These are phyloP conservation scores for Ambastaia sidthimunki DNA, from an alignment of 2,797 vertebrate species.

Conservation along the genomic window DNA sequence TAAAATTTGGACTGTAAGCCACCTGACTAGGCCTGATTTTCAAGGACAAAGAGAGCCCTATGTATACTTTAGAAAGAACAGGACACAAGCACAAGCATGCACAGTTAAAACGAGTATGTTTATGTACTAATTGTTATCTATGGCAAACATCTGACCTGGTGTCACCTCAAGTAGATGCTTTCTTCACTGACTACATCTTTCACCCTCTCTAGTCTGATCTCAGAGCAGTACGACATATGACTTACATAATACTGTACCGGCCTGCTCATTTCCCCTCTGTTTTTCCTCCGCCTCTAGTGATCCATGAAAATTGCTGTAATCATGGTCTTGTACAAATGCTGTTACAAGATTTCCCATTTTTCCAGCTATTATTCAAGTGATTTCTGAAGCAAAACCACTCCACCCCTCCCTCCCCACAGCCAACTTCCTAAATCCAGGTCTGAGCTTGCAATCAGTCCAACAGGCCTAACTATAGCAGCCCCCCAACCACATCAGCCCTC, in stretches of 20 bases:
- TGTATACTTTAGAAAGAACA: not conserved
- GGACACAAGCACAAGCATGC: not conserved
- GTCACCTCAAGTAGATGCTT: slow-evolving; percentile 56
- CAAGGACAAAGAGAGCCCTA: slow-evolving; percentile 35
- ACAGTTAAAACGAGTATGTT: slow-evolving; percentile 23
- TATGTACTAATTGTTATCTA: slow-evolving; percentile 62
- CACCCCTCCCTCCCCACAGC: not conserved
- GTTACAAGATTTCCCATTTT: slow-evolving; percentile 50
- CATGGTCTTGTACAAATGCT: slow-evolving; percentile 46
- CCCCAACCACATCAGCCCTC: not conserved
- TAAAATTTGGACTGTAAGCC: slow-evolving; percentile 68
- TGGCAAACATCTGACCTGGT: slow-evolving; percentile 76
- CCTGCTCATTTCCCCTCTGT: slow-evolving; percentile 37
- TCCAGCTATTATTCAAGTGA: slow-evolving; percentile 35
- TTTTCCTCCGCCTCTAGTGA: slow-evolving; percentile 48
- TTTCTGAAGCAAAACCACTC: slow-evolving; percentile 35
- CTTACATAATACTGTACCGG: slow-evolving; percentile 50
- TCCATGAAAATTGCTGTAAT: slow-evolving; percentile 54
- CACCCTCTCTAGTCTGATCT: slow-evolving; percentile 35
- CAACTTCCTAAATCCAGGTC: slow-evolving; percentile 42
- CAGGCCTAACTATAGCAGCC: not conserved
- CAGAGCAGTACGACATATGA: slow-evolving; percentile 14
- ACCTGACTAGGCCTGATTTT: slow-evolving; percentile 66
- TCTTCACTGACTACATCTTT: slow-evolving; percentile 15
- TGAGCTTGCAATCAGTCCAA: slow-evolving; percentile 30